These are phyloP conservation scores for Myotis vivesi DNA, from an alignment of 2,797 vertebrate genomes.

Conservation along the genomic window DNA sequence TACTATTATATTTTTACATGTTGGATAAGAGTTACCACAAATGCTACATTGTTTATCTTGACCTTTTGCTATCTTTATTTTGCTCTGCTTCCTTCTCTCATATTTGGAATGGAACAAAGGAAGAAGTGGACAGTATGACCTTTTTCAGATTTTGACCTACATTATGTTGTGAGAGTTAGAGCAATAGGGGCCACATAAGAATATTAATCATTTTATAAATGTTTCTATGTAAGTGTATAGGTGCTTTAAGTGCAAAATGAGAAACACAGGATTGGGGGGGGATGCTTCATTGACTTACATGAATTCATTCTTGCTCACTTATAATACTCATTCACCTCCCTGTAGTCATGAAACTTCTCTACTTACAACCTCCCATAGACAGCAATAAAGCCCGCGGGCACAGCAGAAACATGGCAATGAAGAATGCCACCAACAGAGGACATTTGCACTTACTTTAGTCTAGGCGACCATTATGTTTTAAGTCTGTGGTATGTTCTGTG, in stretches of 20 bases:
- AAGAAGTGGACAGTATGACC: not conserved
- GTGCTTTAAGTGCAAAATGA: slow-evolving; percentile 22
- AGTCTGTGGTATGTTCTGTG: not conserved
- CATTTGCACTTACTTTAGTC: slow-evolving; percentile 11
- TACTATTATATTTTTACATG: not conserved
- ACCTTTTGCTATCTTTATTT: not conserved
- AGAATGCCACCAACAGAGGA: not conserved
- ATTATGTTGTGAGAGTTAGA: not conserved
- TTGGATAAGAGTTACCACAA: not conserved
- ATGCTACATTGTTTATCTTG: not conserved
- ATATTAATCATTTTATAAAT: not conserved
- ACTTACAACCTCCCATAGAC: not conserved
- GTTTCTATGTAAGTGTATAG: slow-evolving; percentile 8
- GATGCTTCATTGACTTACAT: not conserved
- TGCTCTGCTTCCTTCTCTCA: not conserved
- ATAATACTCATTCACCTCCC: not conserved
- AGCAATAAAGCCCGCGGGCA: not conserved
- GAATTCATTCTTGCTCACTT: slow-evolving; percentile 27
- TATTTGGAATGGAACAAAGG: slow-evolving; percentile 2
- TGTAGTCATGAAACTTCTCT: not conserved
- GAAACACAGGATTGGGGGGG: not conserved
- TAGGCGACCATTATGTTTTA: not conserved
- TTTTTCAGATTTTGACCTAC: slow-evolving; percentile 7
- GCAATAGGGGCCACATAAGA: not conserved
- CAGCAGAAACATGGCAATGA: not conserved